phyloP scores from a whole-genome alignment of 2,113 vertebrate genomes.

The Mesoclemmys tuberculata region DNA sequence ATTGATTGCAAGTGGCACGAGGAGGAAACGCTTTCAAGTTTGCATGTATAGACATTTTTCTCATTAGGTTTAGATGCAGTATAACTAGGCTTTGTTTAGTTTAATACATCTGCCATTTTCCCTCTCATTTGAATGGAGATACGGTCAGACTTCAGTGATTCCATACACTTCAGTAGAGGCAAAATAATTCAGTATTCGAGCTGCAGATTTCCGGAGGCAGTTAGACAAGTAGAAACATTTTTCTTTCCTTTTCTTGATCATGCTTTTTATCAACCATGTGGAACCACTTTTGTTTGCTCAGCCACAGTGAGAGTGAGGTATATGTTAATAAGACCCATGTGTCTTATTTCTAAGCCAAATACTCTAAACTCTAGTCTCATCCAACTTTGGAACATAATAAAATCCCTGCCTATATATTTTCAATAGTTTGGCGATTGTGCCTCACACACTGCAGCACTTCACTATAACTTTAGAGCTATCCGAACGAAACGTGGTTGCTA shows the following conservation, averaged over 20 bases:
- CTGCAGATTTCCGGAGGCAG: constrained; percentile 22
- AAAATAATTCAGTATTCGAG: constrained; percentile 37
- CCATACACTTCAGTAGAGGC: not conserved
- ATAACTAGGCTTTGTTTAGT: constrained; percentile 35
- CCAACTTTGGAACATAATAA: constrained; percentile 6
- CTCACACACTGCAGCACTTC: not conserved
- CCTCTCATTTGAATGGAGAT: not conserved
- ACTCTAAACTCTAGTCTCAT: constrained; percentile 24
- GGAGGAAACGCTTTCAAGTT: not conserved
- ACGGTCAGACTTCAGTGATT: constrained; percentile 35
- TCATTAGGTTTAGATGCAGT: not conserved
- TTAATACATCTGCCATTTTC: constrained; percentile 2
- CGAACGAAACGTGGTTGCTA: not conserved
- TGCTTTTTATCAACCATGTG: constrained; percentile 69
- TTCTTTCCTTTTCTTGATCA: constrained; percentile 33
- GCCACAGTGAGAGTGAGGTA: constrained; percentile 28
- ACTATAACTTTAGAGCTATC: not conserved
- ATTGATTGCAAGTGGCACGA: not conserved
- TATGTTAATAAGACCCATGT: constrained; percentile 51
- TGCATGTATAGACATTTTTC: not conserved
- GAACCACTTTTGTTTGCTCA: constrained; percentile 69
- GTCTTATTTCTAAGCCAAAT: constrained; percentile 55
- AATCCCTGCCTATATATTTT: constrained; percentile 2
- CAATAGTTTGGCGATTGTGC: not conserved
- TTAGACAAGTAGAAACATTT: constrained; percentile 48